These are phyloP conservation scores for Carollia perspicillata DNA, from an alignment of 2,113 vertebrate genomes.

Conservation along the genomic window DNA sequence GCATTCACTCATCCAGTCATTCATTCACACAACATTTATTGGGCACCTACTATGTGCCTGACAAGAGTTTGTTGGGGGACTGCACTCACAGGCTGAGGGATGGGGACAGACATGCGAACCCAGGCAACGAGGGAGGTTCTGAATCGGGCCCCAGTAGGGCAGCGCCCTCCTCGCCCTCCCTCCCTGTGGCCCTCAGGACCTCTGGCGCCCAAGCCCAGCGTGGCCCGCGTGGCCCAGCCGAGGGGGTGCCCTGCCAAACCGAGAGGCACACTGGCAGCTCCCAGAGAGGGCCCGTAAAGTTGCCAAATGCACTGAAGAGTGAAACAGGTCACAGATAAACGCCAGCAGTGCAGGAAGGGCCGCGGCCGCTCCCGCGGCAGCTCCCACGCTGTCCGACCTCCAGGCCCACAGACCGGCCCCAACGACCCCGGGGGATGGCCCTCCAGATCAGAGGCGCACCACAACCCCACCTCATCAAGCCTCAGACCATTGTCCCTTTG, in stretches of 20 bases:
- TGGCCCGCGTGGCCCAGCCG: not conserved
- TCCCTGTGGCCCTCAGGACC: not conserved
- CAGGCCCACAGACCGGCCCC: not conserved
- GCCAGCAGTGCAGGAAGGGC: not conserved
- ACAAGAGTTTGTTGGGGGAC: not conserved
- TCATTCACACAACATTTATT: not conserved
- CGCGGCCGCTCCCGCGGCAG: accelerated
- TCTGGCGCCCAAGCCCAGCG: not conserved
- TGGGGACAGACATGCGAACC: not conserved
- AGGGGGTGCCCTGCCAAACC: not conserved
- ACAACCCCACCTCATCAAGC: accelerated
- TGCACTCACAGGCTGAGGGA: not conserved
- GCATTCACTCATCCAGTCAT: not conserved
- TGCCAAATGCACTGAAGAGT: not conserved
- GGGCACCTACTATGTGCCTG: not conserved
- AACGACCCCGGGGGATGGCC: not conserved
- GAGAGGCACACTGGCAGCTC: not conserved
- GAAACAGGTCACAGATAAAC: not conserved
- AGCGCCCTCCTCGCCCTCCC: not conserved
- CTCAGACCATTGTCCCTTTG: not conserved
- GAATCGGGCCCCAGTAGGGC: not conserved
- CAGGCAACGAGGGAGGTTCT: not conserved
- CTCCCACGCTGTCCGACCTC: not conserved
- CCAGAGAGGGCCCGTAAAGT: not conserved
- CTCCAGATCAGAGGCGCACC: not conserved